Percentiles rank a stretch among this genome's conserved stretches.
phyloP scores from a whole-genome alignment of 2,797 vertebrate genomes.

The Falco rusticolus region DNA sequence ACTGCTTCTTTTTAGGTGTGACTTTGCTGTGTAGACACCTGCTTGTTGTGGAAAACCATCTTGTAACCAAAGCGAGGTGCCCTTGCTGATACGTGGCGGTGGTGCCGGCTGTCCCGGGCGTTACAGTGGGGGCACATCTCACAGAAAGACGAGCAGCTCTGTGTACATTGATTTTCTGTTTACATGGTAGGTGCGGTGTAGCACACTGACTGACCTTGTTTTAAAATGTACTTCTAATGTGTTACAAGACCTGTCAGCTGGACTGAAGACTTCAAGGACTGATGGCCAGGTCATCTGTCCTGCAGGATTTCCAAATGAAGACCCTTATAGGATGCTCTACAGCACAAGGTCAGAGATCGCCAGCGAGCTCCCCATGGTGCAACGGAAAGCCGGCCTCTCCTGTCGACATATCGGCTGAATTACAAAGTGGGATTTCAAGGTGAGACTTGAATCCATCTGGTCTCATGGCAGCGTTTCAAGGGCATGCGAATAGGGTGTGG shows the following conservation, averaged over 20 bases:
- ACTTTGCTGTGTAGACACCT: background rate
- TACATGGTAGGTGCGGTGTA: background rate
- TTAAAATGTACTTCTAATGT: background rate
- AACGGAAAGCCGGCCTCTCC: background rate
- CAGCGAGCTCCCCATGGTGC: rapidly evolving
- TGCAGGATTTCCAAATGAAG: background rate
- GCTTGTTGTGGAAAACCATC: background rate
- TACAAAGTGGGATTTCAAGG: background rate
- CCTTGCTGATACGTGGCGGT: background rate
- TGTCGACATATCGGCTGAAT: rapidly evolving
- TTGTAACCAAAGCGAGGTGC: rapidly evolving
- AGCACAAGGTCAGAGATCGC: background rate
- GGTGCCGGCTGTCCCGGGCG: background rate
- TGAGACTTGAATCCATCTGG: background rate
- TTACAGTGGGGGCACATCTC: background rate
- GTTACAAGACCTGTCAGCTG: background rate
- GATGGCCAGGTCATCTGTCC: background rate
- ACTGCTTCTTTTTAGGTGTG: background rate
- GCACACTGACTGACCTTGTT: background rate
- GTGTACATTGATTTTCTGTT: slow-evolving; percentile 22
- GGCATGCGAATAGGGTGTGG: rapidly evolving
- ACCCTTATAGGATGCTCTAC: background rate
- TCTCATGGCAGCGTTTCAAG: background rate
- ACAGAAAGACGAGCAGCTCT: background rate
- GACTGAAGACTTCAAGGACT: background rate